These are phyloP conservation scores for Lycia hirtaria DNA, from an alignment of 2,888 invertebrate genomes.

Conservation along the genomic window DNA sequence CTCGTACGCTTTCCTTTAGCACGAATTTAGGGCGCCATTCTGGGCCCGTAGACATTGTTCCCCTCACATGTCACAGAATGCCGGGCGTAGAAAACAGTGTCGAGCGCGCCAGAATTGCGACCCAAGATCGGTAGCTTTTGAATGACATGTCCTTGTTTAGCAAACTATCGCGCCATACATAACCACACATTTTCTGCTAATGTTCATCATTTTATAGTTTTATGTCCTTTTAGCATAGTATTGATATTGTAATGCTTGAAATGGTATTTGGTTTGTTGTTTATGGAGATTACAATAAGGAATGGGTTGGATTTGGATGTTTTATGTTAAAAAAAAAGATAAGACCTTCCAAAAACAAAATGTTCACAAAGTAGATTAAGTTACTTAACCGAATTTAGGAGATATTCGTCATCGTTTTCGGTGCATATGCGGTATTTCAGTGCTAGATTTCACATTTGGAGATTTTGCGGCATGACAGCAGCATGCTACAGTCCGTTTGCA, in stretches of 20 bases:
- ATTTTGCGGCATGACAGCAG: too few relatives aligned
- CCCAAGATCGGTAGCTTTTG: conserved; percentile 27
- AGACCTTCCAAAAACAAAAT: too few relatives aligned
- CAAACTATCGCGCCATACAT: conserved; percentile 20
- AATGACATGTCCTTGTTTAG: conserved; percentile 29
- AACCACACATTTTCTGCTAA: conserved; percentile 30
- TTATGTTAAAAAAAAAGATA: neutral
- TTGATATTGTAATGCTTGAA: conserved; percentile 22
- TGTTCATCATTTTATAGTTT: conserved; percentile 23
- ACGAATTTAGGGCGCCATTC: conserved; percentile 41
- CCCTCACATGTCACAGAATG: neutral
- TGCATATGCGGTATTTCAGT: too few relatives aligned
- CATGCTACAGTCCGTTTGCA: too few relatives aligned
- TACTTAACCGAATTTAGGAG: too few relatives aligned
- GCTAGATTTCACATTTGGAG: too few relatives aligned
- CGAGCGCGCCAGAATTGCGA: conserved; percentile 5
- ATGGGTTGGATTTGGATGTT: neutral
- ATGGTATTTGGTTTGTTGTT: conserved; percentile 8
- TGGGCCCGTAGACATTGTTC: conserved; percentile 1
- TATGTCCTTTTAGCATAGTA: conserved; percentile 18
- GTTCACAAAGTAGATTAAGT: too few relatives aligned
- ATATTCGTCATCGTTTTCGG: too few relatives aligned
- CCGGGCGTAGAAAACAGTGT: too few relatives aligned
- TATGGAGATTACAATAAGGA: neutral
- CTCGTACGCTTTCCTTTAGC: conserved; percentile 76